Percentiles rank a stretch among this genome's conserved stretches.
Conservation (phyloP, 2,797 vertebrate genomes). For the Rhodeus uyekii region DNA sequence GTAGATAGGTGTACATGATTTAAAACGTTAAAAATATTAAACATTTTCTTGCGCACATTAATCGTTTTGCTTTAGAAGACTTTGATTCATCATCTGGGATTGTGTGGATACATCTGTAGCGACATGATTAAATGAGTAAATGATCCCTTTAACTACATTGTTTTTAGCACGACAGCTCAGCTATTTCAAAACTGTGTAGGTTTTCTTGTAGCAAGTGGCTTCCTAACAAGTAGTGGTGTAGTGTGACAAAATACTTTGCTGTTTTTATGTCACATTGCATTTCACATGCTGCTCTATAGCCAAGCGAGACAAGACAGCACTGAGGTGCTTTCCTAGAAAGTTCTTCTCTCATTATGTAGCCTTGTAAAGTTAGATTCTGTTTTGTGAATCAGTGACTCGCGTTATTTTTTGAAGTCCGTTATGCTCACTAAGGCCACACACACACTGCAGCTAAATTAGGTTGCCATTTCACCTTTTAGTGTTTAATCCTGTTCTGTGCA, state of each 20-base stretch:
- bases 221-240: conserved; percentile 3
- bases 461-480: not conserved
- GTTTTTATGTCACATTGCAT: conserved; percentile 13
- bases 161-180: not conserved
- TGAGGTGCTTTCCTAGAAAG: not conserved
- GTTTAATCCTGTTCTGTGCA: not conserved
- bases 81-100: not conserved
- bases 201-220: not conserved
- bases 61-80: not conserved
- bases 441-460: not conserved
- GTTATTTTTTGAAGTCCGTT: not conserved
- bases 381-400: not conserved
- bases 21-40: not conserved
- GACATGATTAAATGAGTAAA: not conserved
- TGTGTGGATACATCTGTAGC: not conserved
- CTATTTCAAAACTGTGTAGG: not conserved
- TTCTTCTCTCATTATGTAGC: not conserved
- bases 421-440: not conserved
- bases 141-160: not conserved
- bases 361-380: not conserved
- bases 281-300: not conserved
- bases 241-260: conserved; percentile 27
- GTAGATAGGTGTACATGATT: not conserved
- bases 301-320: not conserved
- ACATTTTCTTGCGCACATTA: not conserved